Base-by-base conservation (phyloP, 2,797 vertebrate genomes). In the Chanos chanos region DNA sequence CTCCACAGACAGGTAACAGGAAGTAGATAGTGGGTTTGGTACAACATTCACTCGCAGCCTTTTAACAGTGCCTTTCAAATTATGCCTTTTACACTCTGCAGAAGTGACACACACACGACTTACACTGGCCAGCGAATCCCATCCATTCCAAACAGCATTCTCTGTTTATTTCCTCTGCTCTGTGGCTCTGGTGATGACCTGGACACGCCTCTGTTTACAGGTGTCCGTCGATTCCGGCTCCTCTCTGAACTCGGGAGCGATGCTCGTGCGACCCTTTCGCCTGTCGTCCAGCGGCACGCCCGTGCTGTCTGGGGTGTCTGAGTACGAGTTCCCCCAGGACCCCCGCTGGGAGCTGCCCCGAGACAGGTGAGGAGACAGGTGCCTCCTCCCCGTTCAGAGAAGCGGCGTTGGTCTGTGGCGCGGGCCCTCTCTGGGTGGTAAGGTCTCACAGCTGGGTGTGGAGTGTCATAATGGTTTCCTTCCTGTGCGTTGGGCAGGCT, bases 1-100 rank as follows among this genome's bases (percentile, higher is more conserved):
- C 86, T 96, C 71, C 92, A 90, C 84, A 93, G 91, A 93, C 92
- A 97, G 93, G 94, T 96, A 89, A 89, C 87, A 89, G 90, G 88
- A 90, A 89, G 88, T 89, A 91, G 88, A 90, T 89, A 82, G 87
- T 89, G 89, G 81, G 90, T 87, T 73, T 71, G 63, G 78, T 50
- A n/a, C n/a, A n/a, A n/a, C n/a, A n/a, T n/a, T 43, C 19, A 22
- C 19, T 21, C 18, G 16, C 15, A 7, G 15, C 37, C 19, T 37
- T 40, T 3, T 18, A n/a, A n/a, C n/a, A n/a, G n/a, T n/a, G n/a
- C n/a, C n/a, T n/a, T n/a, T n/a, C n/a, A n/a, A n/a, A n/a, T n/a
- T n/a, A n/a, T n/a, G n/a, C n/a, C n/a, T n/a, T n/a, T n/a, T n/a
- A n/a, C n/a, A n/a, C n/a, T n/a, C n/a, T n/a, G n/a, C n/a, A n/a